Base-by-base conservation (phyloP, 2,888 invertebrate species). In the Tetheella fluctuosa region DNA sequence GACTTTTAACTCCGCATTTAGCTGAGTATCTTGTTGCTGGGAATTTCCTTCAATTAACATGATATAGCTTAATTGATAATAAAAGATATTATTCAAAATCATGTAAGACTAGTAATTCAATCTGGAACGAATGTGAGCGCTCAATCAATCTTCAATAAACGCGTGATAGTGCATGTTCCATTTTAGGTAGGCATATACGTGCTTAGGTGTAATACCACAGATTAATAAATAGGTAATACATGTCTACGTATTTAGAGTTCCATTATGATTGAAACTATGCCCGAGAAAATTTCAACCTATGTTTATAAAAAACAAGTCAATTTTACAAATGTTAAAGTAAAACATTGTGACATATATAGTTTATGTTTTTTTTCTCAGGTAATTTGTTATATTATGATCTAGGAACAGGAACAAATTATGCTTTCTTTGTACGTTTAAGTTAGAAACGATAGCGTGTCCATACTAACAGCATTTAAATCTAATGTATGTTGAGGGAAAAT, bases 401-500 rank as follows among this genome's bases (percentile, higher is more conserved):
- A 76, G 70, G 70, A 76, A 74, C 56, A 68, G 68, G 62, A 68
- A 71, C 64, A 64, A 68, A 60, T 60, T 25, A 64, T 61, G 59
- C 52, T 56, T 42, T 60, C 54, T 37, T 61, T 37, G 48, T 48
- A 59, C 37, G 60, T 57, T 12, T 23, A 64, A 75, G 66, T 34
- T 13, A 64, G n/a, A 62, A 67, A 68, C 60, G 52, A 6, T 3
- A 60, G 77, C 80, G 74, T 30, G 17, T 12, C 53, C 39, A 48
- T 10, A n/a, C 17, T 6, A 48, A 17, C 4, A 39, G 39, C n/a
- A 42, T 42, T 17, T 17, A 30, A 25, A 25, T 25, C 2, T 25
- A 25, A 25, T 25, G 30, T 30, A 12, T 34, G 12, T 34, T 34
- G 0, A 12, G 12, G 5, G 5, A 37, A 15, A 13, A n/a, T n/a